Evolutionary conservation across 2,113 vertebrate species (phyloP).

Genomic region (Carassius auratus): DNA sequence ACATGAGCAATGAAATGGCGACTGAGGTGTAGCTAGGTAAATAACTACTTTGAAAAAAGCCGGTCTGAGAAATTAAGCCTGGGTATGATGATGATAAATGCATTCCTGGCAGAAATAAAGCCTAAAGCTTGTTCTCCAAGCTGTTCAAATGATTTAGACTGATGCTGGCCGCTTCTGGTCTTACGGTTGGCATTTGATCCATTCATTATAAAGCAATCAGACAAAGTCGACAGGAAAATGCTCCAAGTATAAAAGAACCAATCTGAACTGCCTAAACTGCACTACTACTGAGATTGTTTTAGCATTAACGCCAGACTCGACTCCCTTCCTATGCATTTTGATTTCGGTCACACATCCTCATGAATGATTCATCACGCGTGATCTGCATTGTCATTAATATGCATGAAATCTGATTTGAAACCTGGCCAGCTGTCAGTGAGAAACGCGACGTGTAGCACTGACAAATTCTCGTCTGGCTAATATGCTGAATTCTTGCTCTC

Average conservation of each 20-base stretch:
- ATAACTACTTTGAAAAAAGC: background rate
- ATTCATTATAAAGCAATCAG: slow-evolving; percentile 50
- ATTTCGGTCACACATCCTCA: slow-evolving; percentile 49
- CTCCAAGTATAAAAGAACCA: slow-evolving; percentile 12
- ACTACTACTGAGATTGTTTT: slow-evolving; percentile 43
- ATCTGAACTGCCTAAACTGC: slow-evolving; percentile 37
- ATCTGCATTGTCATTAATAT: slow-evolving; percentile 61
- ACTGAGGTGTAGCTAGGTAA: background rate
- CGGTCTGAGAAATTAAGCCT: background rate
- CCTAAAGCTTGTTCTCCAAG: slow-evolving; percentile 24
- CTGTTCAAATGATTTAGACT: slow-evolving; percentile 47
- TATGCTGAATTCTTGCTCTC: background rate
- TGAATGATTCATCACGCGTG: slow-evolving; percentile 48
- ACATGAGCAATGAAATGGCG: background rate
- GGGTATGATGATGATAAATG: slow-evolving; percentile 32
- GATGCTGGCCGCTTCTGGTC: slow-evolving; percentile 25
- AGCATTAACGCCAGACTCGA: slow-evolving; percentile 22
- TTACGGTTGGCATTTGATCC: slow-evolving; percentile 39
- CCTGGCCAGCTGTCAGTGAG: slow-evolving; percentile 56
- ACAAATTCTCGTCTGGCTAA: slow-evolving; percentile 2
- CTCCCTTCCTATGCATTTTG: slow-evolving; percentile 53
- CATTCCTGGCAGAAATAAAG: slow-evolving; percentile 40
- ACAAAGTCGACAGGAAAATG: slow-evolving; percentile 40
- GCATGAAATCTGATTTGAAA: slow-evolving; percentile 54
- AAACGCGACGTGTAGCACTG: slow-evolving; percentile 18